Percentiles rank a stretch among this genome's conserved stretches.
These are phyloP conservation scores for Sinocyclocheilus grahami DNA, from an alignment of 2,113 vertebrate species.

Conservation along the genomic window DNA sequence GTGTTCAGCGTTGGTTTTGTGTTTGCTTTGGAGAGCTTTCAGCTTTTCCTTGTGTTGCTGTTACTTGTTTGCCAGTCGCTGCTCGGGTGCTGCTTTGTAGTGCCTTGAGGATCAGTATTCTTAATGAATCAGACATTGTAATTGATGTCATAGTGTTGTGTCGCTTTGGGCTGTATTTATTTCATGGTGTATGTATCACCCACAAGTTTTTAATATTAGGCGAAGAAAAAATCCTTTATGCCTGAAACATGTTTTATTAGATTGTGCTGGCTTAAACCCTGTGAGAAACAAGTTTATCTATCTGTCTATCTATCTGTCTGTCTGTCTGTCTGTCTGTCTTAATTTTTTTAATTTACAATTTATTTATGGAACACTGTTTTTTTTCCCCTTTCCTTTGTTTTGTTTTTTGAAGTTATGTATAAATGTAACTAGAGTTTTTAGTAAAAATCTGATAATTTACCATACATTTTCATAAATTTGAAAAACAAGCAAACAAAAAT, in stretches of 20 bases:
- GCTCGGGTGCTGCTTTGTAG: neutral
- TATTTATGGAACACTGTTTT: too few relatives aligned
- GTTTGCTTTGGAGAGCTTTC: slow-evolving; percentile 43
- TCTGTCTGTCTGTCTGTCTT: too few relatives aligned
- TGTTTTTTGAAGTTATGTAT: too few relatives aligned
- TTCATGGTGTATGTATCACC: neutral
- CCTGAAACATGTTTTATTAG: neutral
- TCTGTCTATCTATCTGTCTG: too few relatives aligned
- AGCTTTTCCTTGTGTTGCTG: neutral
- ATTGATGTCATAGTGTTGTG: neutral
- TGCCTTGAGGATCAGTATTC: neutral
- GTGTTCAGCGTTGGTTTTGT: neutral
- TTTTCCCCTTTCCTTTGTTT: too few relatives aligned
- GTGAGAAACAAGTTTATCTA: too few relatives aligned
- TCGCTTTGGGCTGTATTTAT: neutral
- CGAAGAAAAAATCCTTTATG: neutral
- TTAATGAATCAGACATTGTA: neutral
- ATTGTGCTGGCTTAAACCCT: neutral
- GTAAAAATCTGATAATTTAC: too few relatives aligned
- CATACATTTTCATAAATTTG: too few relatives aligned
- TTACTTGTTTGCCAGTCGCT: neutral
- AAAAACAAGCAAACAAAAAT: too few relatives aligned
- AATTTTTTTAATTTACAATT: too few relatives aligned
- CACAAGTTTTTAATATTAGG: neutral
- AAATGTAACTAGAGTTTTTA: too few relatives aligned